Evolutionary conservation across 2,888 invertebrate species (phyloP), one percentile per base, ranked within the genome.

Genomic region (Agrotis segetum): DNA sequence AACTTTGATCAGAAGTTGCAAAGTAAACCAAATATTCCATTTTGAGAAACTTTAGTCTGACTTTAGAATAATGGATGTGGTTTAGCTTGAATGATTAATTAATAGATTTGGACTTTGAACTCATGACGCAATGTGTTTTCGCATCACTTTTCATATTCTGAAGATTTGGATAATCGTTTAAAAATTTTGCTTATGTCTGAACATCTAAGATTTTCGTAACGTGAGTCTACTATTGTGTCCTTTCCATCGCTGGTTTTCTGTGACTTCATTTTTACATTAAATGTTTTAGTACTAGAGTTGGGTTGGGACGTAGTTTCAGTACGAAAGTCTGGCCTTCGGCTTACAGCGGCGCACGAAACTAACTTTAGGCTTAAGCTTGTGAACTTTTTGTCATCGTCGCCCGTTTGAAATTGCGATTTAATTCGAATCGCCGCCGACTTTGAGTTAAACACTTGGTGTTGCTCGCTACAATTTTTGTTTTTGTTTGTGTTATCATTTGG

Each of bases 381-480:
- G 82, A 91, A 91, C 89, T 92, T 92, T 91, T 92, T 91, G 91
- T 89, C 87, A 87, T 84, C 74, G 85, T 85, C 71, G 82, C 84
- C 83, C 77, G 86, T 85, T 87, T 85, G 79, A 87, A 91, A 91
- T 89, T 87, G 87, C 86, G 79, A 88, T 89, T 91, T 89, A 89
- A 90, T 89, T 89, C 84, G 79, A 83, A 84, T 83, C 71, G 77
- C 81, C 76, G 74, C 77, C 73, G 76, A 85, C 85, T 82, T 78
- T 64, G 55, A 72, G 80, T 87, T 79, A 74, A 84, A 80, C 80
- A 83, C 83, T 85, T 80, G 59, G 77, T 69, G 71, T 75, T 66
- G 58, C 56, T 70, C 50, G 29, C 60, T 77, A 73, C 72, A 82
- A 69, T 84, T 79, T 84, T 78, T 61, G 67, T 77, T 76, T 74